Evolutionary conservation across 1,140 invertebrate genomes (phyloP).

Genomic region (Drosophila triauraria): DNA sequence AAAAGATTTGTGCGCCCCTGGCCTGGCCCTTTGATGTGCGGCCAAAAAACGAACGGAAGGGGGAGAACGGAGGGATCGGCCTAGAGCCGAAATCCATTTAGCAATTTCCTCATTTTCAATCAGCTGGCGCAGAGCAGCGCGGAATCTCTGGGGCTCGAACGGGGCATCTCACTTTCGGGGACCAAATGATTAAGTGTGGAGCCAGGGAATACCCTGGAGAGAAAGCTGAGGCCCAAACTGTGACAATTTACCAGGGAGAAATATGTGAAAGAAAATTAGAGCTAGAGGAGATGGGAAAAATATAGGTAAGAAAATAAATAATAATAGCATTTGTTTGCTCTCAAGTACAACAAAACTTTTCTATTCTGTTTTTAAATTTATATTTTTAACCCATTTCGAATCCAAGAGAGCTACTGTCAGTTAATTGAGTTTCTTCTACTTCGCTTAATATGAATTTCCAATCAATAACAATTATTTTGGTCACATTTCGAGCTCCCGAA

Average conservation of each 20-base stretch:
- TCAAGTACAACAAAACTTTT: no score
- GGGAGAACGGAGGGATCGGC: background rate
- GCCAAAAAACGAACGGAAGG: constrained; percentile 11
- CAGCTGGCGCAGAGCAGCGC: constrained; percentile 19
- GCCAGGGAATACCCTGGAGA: constrained; percentile 17
- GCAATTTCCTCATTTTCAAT: constrained; percentile 61
- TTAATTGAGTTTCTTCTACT: constrained; percentile 9
- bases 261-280: background rate
- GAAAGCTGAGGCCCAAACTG: background rate
- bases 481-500: background rate
- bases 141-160: constrained; percentile 5
- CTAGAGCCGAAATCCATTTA: constrained; percentile 62
- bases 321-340: no score
- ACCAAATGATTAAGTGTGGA: constrained; percentile 41
- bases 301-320: background rate
- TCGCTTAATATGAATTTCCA: constrained; percentile 5
- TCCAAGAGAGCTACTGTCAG: background rate
- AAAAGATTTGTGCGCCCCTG: constrained; percentile 52
- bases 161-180: background rate
- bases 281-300: background rate
- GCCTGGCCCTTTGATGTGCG: constrained; percentile 56
- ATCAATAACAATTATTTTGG: constrained; percentile 1
- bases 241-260: constrained; percentile 2
- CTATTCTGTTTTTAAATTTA: background rate
- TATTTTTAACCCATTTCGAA: background rate